These are phyloP conservation scores for roundworm (Caenorhabditis elegans) DNA, from an alignment of 1,140 invertebrate species.

Conservation along the genomic window WBcel235 BX284605.5:5211501-5212000, in stretches of 20 bases:
- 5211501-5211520: no score
- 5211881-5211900: constrained; percentile 1
- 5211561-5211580: constrained; percentile 7
- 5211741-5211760: not conserved
- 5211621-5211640: not conserved
- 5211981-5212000: constrained; percentile 15
- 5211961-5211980: constrained; percentile 24
- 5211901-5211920: not conserved
- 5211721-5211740: not conserved
- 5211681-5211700: not conserved
- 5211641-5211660: constrained; percentile 17
- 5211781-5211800: not conserved
- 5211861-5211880: not conserved
- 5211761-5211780: not conserved
- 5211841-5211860: not conserved
- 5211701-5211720: not conserved
- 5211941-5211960: not conserved
- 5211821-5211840: not conserved
- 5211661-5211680: constrained; percentile 35
- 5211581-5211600: not conserved
- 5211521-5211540: no score
- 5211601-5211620: not conserved
- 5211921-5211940: not conserved
- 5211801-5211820: not conserved
- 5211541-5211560: not conserved